Percentiles rank a stretch among this genome's conserved stretches.
Conservation (phyloP, 2,797 vertebrate genomes). For the Synaphobranchus kaupii region DNA sequence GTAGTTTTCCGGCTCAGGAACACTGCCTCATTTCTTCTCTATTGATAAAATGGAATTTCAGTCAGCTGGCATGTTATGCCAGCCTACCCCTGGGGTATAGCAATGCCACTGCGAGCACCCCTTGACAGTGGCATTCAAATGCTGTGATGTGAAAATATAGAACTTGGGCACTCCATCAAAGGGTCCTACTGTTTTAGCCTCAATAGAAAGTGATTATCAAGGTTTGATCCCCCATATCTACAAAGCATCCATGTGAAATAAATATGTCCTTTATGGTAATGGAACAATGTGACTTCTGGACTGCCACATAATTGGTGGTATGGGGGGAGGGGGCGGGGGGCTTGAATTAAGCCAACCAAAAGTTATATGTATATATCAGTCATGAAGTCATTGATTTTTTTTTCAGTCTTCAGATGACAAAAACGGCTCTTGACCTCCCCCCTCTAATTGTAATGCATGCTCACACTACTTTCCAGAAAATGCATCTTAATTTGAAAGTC, state of each 20-base stretch:
- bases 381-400: too few relatives aligned
- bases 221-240: not conserved
- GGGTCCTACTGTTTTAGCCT: constrained; percentile 20
- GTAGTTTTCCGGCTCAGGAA: not conserved
- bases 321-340: too few relatives aligned
- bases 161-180: constrained; percentile 29
- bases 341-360: constrained; percentile 20
- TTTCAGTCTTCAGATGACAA: not conserved
- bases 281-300: constrained; percentile 5
- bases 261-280: not conserved
- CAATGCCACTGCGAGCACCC: not conserved
- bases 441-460: not conserved
- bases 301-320: not conserved
- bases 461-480: not conserved
- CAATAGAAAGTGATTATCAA: constrained; percentile 16
- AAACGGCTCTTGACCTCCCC: constrained; percentile 17
- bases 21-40: not conserved
- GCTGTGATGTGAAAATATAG: not conserved
- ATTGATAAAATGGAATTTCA: not conserved
- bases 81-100: not conserved
- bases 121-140: constrained; percentile 6
- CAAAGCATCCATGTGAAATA: constrained; percentile 16
- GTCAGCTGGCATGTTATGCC: not conserved
- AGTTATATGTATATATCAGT: constrained; percentile 12
- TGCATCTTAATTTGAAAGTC: not conserved